These are phyloP conservation scores for Enoplosus armatus DNA, from an alignment of 2,797 vertebrate genomes.

Conservation along the genomic window DNA sequence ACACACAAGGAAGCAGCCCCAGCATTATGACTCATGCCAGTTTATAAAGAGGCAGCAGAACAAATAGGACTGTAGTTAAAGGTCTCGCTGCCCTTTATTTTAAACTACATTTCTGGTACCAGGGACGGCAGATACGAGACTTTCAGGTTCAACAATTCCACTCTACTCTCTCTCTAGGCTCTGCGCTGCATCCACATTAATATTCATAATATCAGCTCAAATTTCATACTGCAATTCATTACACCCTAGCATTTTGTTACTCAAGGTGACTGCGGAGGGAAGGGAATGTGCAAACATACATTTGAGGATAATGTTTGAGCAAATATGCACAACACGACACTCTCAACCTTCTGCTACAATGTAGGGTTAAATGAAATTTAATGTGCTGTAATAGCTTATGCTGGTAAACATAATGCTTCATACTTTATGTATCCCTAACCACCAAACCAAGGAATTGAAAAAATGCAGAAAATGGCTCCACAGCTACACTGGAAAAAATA, in stretches of 20 bases:
- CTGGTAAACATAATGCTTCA: slow-evolving; percentile 44
- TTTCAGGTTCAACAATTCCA: slow-evolving; percentile 35
- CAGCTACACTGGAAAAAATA: not conserved
- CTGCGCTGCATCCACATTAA: slow-evolving; percentile 65
- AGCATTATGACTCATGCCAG: slow-evolving; percentile 43
- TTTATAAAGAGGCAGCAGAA: slow-evolving; percentile 49
- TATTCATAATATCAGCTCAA: slow-evolving; percentile 73
- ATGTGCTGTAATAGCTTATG: slow-evolving; percentile 45
- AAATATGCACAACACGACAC: slow-evolving; percentile 44
- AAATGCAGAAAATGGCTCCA: slow-evolving; percentile 23
- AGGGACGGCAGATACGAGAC: slow-evolving; percentile 26
- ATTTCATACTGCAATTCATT: slow-evolving; percentile 67
- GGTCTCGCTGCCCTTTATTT: slow-evolving; percentile 70
- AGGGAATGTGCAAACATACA: slow-evolving; percentile 35
- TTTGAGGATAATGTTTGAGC: slow-evolving; percentile 42
- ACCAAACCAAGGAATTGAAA: not conserved
- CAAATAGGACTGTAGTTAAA: slow-evolving; percentile 58
- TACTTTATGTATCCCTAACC: slow-evolving; percentile 34
- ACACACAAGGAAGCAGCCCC: not conserved
- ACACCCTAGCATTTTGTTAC: slow-evolving; percentile 48
- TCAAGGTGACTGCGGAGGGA: slow-evolving; percentile 69
- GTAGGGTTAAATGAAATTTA: slow-evolving; percentile 36
- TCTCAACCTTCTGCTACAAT: slow-evolving; percentile 37
- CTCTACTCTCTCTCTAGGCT: slow-evolving; percentile 26
- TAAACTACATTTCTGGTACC: slow-evolving; percentile 31